These are phyloP conservation scores for Pelosia muscerda DNA, from an alignment of 2,888 invertebrate genomes.

Conservation along the genomic window DNA sequence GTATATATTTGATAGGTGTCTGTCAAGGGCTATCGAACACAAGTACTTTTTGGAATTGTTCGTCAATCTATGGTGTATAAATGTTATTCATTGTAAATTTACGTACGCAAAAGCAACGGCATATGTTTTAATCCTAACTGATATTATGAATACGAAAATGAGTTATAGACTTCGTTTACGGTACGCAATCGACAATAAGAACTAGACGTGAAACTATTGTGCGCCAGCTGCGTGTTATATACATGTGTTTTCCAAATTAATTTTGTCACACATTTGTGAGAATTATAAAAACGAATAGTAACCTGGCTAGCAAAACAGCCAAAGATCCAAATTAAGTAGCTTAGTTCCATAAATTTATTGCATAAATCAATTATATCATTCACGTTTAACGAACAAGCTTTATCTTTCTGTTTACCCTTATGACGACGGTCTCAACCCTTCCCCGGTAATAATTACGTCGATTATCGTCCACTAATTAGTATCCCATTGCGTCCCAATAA, in stretches of 20 bases:
- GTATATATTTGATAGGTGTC: conserved; percentile 34
- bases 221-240: no score
- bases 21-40: conserved; percentile 38
- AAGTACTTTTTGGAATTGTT: conserved; percentile 40
- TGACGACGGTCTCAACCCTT: conserved; percentile 32
- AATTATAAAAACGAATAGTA: neutral
- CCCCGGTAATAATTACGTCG: conserved; percentile 41
- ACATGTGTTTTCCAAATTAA: no score
- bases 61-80: conserved; percentile 18
- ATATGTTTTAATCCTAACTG: neutral
- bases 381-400: conserved; percentile 25
- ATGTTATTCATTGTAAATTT: neutral
- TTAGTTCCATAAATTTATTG: neutral
- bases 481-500: conserved; percentile 40
- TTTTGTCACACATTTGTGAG: neutral
- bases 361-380: conserved; percentile 25
- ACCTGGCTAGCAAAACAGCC: neutral
- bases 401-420: conserved; percentile 26
- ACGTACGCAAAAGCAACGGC: neutral
- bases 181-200: neutral
- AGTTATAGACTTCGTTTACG: neutral
- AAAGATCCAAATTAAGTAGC: neutral
- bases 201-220: neutral
- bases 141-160: neutral
- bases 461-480: conserved; percentile 53